Conservation (phyloP, 2,888 invertebrate genomes). For the Hoplodrina blanda region DNA sequence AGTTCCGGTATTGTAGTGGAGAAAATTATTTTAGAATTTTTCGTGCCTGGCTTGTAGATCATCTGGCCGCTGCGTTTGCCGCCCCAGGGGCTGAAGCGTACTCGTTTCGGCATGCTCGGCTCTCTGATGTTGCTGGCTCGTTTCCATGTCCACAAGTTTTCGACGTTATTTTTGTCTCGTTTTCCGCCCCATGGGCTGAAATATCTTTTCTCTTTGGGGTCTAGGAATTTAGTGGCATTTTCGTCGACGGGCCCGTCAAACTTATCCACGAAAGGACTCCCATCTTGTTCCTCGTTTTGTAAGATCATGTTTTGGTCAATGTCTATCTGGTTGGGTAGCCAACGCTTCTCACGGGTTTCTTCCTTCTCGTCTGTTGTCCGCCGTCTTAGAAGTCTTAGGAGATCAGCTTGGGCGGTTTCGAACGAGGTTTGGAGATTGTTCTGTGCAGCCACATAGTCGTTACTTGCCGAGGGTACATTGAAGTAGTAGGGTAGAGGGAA, state of each 20-base stretch:
- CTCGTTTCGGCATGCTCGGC: conserved; percentile 87
- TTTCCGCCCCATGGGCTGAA: conserved; percentile 89
- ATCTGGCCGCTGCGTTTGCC: conserved; percentile 86
- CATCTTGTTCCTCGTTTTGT: conserved; percentile 66
- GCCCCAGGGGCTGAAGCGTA: conserved; percentile 88
- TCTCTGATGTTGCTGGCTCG: conserved; percentile 78
- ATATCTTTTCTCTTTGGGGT: conserved; percentile 76
- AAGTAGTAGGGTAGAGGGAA: conserved; percentile 76
- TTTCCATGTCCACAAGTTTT: conserved; percentile 86
- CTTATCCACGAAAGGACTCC: conserved; percentile 66
- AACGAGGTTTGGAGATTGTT: conserved; percentile 59
- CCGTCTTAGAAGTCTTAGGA: conserved; percentile 61
- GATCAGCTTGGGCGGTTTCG: conserved; percentile 33
- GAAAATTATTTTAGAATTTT: conserved; percentile 81
- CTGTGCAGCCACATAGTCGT: conserved; percentile 51
- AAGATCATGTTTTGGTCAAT: conserved; percentile 73
- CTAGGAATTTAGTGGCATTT: conserved; percentile 70
- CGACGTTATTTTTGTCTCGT: conserved; percentile 69
- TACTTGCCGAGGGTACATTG: conserved; percentile 60
- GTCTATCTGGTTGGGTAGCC: conserved; percentile 77
- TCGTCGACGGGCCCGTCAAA: conserved; percentile 63
- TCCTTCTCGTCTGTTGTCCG: conserved; percentile 68
- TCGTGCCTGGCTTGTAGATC: conserved; percentile 80
- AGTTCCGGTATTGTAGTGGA: conserved; percentile 82
- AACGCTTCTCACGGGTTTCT: conserved; percentile 64